Conservation (phyloP, 2,888 invertebrate species). For the Xestia c-nigrum region DNA sequence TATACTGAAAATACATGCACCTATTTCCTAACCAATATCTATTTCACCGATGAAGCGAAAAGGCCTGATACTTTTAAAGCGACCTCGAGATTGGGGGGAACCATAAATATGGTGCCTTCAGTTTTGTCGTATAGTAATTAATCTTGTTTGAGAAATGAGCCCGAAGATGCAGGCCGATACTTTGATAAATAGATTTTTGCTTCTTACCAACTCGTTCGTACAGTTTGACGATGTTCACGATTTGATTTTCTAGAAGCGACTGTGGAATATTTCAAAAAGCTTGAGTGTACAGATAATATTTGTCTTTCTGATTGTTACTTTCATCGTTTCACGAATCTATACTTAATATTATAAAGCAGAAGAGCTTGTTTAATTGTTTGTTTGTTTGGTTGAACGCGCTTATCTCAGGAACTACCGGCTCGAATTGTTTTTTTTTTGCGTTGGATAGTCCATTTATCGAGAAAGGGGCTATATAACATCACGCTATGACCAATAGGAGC, state of each 20-base stretch:
- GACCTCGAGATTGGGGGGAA: slow-evolving; percentile 36
- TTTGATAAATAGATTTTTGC: slow-evolving; percentile 88
- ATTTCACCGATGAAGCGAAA: slow-evolving; percentile 48
- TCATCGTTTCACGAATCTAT: too few relatives aligned
- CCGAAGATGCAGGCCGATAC: slow-evolving; percentile 83
- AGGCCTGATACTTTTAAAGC: slow-evolving; percentile 54
- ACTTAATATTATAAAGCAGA: too few relatives aligned
- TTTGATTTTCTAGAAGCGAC: slow-evolving; percentile 59
- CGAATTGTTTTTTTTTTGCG: too few relatives aligned
- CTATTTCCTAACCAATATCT: slow-evolving; percentile 24
- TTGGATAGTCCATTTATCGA: too few relatives aligned
- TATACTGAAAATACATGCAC: not conserved
- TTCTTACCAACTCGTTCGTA: slow-evolving; percentile 82
- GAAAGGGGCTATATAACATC: too few relatives aligned
- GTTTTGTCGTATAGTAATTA: slow-evolving; percentile 83
- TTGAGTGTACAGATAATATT: not conserved
- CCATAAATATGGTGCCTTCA: slow-evolving; percentile 77
- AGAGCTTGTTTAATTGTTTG: too few relatives aligned
- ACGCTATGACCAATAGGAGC: too few relatives aligned
- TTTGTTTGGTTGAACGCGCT: too few relatives aligned
- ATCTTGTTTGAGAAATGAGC: slow-evolving; percentile 86
- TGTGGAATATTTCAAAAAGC: not conserved
- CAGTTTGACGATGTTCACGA: slow-evolving; percentile 64
- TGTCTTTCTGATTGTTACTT: not conserved
- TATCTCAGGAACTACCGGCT: too few relatives aligned